phyloP scores from a whole-genome alignment of 2,113 vertebrate species.

The Rhadina sibilatrix region DNA sequence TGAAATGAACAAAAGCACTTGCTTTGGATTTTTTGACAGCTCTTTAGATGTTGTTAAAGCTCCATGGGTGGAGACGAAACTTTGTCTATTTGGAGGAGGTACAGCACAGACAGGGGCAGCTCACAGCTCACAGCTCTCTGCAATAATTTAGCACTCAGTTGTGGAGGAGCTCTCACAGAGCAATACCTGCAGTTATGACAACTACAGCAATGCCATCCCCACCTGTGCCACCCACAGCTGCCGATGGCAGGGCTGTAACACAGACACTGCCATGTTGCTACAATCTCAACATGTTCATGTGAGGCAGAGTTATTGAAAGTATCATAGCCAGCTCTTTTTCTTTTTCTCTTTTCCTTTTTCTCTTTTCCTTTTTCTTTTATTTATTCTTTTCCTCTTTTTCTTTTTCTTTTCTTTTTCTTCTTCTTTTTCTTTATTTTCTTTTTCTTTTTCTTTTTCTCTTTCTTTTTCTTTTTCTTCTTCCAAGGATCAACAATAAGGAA shows the following conservation, averaged over 20 bases:
- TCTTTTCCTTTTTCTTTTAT: background rate
- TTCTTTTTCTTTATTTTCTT: no score
- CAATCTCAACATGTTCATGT: background rate
- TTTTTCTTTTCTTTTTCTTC: background rate
- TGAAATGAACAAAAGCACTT: background rate
- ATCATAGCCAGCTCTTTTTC: no score
- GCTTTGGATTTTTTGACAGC: background rate
- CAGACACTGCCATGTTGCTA: background rate
- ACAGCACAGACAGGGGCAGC: accelerated
- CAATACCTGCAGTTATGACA: background rate
- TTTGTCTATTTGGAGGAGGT: background rate
- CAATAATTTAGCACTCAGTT: no score
- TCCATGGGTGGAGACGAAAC: background rate
- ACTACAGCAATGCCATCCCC: no score
- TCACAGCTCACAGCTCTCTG: background rate
- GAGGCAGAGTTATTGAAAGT: background rate
- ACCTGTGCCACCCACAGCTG: accelerated
- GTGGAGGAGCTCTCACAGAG: background rate
- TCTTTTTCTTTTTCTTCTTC: background rate
- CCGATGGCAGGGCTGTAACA: accelerated
- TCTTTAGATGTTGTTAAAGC: background rate
- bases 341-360: accelerated
- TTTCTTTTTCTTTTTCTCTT: no score
- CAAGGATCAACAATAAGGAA: background rate
- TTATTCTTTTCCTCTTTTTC: no score